Evolutionary conservation across 2,888 invertebrate species (phyloP), one percentile per base, ranked within the genome.

Genomic region (Orchesella flavescens): DNA sequence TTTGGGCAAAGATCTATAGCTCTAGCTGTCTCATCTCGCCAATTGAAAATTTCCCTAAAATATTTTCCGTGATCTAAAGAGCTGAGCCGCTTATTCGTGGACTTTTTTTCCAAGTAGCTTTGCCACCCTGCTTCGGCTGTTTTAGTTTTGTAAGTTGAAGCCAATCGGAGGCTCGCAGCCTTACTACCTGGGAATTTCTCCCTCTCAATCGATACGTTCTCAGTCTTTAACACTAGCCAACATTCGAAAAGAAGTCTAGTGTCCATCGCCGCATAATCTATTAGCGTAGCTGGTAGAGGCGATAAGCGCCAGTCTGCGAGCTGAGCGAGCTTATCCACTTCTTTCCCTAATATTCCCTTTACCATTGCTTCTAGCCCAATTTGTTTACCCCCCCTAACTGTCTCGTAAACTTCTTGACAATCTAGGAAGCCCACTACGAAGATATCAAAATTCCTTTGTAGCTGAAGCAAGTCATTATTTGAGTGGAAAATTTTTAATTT

Each of bases 361-460:
- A 78, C 69, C 0, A 1, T 61, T 49, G 3, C 63, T n/a, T n/a
- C n/a, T n/a, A n/a, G n/a, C n/a, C n/a, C n/a, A n/a, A n/a, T n/a
- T n/a, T n/a, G n/a, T n/a, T n/a, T n/a, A n/a, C n/a, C n/a, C n/a
- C n/a, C n/a, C n/a, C n/a, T n/a, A n/a, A n/a, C n/a, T n/a, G n/a
- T n/a, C n/a, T n/a, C n/a, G n/a, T n/a, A n/a, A n/a, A n/a, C n/a
- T n/a, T n/a, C n/a, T n/a, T n/a, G n/a, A n/a, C n/a, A n/a, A n/a
- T n/a, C n/a, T n/a, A n/a, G n/a, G n/a, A n/a, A n/a, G n/a, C n/a
- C n/a, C n/a, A n/a, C n/a, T n/a, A n/a, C n/a, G n/a, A n/a, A n/a
- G n/a, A n/a, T n/a, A n/a, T n/a, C 63, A 53, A 78, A 78, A 21
- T 78, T 49, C 1, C 7, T 19, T 71, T 78, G 78, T 0, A 78